phyloP scores from a whole-genome alignment of 2,113 vertebrate genomes.

The Oreamnos americanus region DNA sequence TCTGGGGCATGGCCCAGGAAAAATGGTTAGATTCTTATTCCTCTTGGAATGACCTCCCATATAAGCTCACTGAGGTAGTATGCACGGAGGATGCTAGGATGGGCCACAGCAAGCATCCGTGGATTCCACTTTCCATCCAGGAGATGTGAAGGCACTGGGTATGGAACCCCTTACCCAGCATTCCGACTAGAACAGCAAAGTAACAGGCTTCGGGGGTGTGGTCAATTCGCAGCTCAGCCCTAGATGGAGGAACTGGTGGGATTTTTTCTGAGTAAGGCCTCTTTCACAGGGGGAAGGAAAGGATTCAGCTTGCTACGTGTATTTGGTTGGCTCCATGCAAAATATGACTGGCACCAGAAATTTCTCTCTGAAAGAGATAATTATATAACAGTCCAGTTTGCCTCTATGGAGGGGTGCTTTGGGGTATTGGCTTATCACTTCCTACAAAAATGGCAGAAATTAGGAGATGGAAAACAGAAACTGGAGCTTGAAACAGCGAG shows the following conservation, averaged over 20 bases:
- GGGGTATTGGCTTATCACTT: background rate
- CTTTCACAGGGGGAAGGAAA: background rate
- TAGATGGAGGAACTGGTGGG: background rate
- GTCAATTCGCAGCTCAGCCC: background rate
- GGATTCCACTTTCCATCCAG: background rate
- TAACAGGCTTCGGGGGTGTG: background rate
- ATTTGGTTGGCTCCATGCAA: background rate
- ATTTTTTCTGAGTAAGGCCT: background rate
- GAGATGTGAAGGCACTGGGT: background rate
- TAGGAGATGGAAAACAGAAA: background rate
- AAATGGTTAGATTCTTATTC: background rate
- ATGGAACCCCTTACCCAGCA: background rate
- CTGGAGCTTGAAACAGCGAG: background rate
- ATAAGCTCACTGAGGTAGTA: background rate
- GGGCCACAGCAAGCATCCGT: background rate
- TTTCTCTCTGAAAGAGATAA: background rate
- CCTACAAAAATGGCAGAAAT: background rate
- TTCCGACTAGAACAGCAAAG: fast-evolving
- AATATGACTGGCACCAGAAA: background rate
- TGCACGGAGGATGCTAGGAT: background rate
- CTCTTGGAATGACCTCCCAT: background rate
- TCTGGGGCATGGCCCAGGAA: background rate
- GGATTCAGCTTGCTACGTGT: background rate
- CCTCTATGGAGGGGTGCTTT: background rate
- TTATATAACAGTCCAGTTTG: background rate